Evolutionary conservation across 37 sponge, comb jelly and placozoan genomes (phyloP), one percentile per base, ranked within the genome.

Genomic region (Crambe crambe): DNA sequence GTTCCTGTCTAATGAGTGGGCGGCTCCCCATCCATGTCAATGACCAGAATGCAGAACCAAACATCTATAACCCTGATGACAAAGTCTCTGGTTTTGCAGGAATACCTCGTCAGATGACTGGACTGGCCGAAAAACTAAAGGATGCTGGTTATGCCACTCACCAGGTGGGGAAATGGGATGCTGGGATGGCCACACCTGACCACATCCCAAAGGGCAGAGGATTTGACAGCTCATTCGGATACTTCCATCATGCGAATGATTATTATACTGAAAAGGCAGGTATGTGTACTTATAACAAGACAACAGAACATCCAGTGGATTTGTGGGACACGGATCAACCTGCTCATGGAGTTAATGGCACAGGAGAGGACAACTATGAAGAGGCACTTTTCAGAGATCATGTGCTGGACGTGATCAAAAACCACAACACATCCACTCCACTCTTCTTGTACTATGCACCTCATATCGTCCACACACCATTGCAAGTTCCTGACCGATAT

Each of bases 121-220:
- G 66, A 39, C 54, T 83, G 10, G 84, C 75, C 2, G 66, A 27
- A 60, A 83, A 83, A 43, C 26, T 83, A 37, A 74, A 75, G 35
- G 25, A 36, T 30, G 84, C 75, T 3, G 84, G 84, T 6, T 83
- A 75, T 41, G 75, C 68, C 56, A 83, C 84, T 21, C 84, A 83
- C 58, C 84, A 83, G 76, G 75, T 83, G 37, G 84, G 84, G 23
- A 83, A 83, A 31, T 83, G 84, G 84, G 84, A 83, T 74, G 79
- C 79, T 26, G 79, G 79, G 0, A 68, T 79, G 79, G 79, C 79
- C 56, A 79, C 79, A 12, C 66, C 66, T 1, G 68, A 64, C 20
- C 79, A 79, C 31, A 64, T 47, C 8, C 79, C 79, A 22, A 26
- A 20, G 51, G 79, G 79, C 31, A 64, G 79, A 47, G 79, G 79